Conservation (phyloP, 2,797 vertebrate genomes). For the Heteromormyrus szaboi region DNA sequence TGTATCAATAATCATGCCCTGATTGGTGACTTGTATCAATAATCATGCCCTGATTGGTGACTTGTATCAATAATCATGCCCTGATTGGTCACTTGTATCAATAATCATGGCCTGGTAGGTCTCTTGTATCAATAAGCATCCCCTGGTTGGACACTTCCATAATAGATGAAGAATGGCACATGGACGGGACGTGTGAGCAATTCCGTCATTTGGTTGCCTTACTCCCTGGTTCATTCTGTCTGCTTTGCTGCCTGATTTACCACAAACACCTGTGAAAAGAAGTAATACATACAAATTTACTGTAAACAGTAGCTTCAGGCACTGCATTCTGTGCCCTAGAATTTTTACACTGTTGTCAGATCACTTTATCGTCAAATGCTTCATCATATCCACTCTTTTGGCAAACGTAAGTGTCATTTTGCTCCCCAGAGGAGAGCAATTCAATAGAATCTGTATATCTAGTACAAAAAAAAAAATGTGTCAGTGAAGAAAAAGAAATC, state of each 20-base stretch:
- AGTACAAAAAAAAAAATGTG: background rate
- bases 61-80: background rate
- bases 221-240: constrained; percentile 3
- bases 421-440: background rate
- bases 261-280: constrained; percentile 18
- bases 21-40: background rate
- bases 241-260: constrained; percentile 14
- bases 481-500: background rate
- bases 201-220: background rate
- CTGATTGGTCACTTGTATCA: background rate
- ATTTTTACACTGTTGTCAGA: constrained; percentile 14
- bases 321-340: background rate
- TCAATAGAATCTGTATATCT: background rate
- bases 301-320: constrained; percentile 26
- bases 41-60: background rate
- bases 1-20: background rate
- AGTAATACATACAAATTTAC: constrained; percentile 16
- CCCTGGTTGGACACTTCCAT: background rate
- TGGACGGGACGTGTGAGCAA: background rate
- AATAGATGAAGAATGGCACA: background rate
- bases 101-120: background rate
- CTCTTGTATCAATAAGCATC: background rate
- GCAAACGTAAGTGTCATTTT: background rate
- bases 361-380: constrained; percentile 16
- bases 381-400: background rate